phyloP scores from a whole-genome alignment of 30 jellyfish, hydroid and myxozoan species.

The Turritopsis rubra region DNA sequence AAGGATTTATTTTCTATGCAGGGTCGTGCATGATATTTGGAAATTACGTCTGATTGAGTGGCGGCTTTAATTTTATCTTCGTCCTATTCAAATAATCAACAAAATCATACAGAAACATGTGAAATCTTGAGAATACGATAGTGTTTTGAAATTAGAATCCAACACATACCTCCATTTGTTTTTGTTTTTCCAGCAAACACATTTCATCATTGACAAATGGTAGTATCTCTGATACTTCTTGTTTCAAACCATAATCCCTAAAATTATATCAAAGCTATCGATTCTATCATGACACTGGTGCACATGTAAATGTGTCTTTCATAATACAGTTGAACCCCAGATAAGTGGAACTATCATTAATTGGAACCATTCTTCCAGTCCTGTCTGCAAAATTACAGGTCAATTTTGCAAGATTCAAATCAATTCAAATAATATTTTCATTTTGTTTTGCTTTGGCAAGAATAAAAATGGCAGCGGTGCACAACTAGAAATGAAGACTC shows the following conservation, averaged over 20 bases:
- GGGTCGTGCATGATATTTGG: slow-evolving; percentile 52
- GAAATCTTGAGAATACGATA: not conserved
- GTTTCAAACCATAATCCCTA: slow-evolving; percentile 39
- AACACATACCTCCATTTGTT: slow-evolving; percentile 44
- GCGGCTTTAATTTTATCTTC: slow-evolving; percentile 48
- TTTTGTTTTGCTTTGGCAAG: no score
- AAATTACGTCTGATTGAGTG: slow-evolving; percentile 32
- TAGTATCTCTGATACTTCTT: slow-evolving; percentile 36
- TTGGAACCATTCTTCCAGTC: no score
- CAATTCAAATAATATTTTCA: no score
- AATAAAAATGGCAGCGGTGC: no score
- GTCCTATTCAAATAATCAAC: slow-evolving; percentile 38
- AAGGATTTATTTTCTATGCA: slow-evolving; percentile 42
- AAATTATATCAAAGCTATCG: not conserved
- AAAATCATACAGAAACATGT: not conserved
- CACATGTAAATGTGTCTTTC: not conserved
- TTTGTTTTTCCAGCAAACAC: slow-evolving; percentile 35
- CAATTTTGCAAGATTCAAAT: no score
- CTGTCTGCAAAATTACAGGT: no score
- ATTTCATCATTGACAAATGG: slow-evolving; percentile 45
- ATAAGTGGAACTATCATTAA: no score
- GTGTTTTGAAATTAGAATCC: not conserved
- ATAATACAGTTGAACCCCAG: no score
- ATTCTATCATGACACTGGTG: not conserved
- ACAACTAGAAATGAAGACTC: no score